Conservation (phyloP, 2,113 vertebrate genomes). For the Pica pica region DNA sequence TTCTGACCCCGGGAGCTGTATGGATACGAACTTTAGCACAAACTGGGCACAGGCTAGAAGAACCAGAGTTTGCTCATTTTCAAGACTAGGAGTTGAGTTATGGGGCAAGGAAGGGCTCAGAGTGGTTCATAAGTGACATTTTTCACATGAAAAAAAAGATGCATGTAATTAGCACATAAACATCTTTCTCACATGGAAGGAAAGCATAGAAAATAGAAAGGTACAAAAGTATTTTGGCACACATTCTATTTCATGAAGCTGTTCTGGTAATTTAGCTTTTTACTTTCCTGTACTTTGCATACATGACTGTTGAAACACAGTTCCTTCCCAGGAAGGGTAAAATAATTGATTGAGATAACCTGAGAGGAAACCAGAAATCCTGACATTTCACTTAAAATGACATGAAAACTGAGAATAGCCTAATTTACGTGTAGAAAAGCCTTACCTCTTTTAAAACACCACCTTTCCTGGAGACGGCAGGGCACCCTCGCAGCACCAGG, state of each 20-base stretch:
- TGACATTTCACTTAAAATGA: not conserved
- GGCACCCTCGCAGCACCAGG: fast-evolving
- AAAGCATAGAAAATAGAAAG: not conserved
- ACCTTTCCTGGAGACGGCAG: fast-evolving
- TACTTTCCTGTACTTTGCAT: not conserved
- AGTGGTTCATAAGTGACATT: not conserved
- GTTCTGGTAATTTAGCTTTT: not conserved
- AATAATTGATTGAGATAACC: not conserved
- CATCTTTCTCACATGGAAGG: not conserved
- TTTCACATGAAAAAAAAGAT: not conserved
- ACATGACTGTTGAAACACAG: not conserved
- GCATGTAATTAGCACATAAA: not conserved
- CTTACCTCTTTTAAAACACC: not conserved
- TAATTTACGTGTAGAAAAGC: not conserved
- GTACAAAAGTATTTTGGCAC: not conserved
- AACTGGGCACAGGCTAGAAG: not conserved
- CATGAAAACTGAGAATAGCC: not conserved
- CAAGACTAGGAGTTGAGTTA: not conserved
- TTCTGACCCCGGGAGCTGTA: not conserved
- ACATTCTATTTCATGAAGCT: not conserved
- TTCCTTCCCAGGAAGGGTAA: not conserved
- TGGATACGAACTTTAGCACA: not conserved
- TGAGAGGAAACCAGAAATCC: not conserved
- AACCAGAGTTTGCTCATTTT: not conserved
- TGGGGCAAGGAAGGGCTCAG: not conserved